Conservation (phyloP, 2,797 vertebrate genomes). For the Microhierax caerulescens region DNA sequence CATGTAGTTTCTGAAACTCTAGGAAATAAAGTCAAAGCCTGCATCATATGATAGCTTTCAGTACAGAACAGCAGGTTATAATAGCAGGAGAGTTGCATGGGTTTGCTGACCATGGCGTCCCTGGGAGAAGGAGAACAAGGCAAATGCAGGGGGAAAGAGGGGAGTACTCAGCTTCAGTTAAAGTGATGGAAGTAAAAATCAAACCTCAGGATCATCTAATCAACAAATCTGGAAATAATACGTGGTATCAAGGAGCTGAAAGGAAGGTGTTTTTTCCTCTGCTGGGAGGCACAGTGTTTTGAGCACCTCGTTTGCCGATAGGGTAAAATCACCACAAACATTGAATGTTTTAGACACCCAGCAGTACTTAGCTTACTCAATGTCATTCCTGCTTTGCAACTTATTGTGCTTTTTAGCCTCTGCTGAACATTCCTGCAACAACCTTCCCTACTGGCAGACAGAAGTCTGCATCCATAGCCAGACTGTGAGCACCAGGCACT, state of each 20-base stretch:
- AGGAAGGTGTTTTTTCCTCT: neutral
- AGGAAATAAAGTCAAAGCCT: neutral
- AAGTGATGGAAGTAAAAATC: neutral
- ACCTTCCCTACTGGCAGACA: neutral
- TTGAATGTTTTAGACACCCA: neutral
- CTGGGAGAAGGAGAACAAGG: neutral
- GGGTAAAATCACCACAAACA: neutral
- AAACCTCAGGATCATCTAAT: neutral
- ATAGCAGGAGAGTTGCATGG: neutral
- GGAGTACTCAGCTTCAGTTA: neutral
- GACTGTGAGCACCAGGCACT: neutral
- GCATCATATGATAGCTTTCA: neutral
- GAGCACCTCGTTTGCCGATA: neutral
- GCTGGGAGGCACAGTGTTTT: neutral
- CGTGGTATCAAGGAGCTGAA: neutral
- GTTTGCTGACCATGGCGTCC: neutral
- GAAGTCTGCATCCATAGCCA: neutral
- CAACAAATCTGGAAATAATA: neutral
- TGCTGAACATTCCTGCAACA: neutral
- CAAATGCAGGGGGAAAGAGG: neutral
- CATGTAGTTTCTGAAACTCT: neutral
- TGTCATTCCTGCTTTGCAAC: neutral
- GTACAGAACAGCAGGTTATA: neutral
- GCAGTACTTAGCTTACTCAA: neutral
- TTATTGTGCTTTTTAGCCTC: neutral